Evolutionary conservation across 2,113 vertebrate species (phyloP).

Genomic region (rat (Rattus norvegicus)): GRCr8 NC_086026.1:124220001-124220500

Average conservation of each 20-base stretch:
- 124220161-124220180: background rate
- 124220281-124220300: background rate
- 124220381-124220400: background rate
- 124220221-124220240: background rate
- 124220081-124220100: slow-evolving; percentile 9
- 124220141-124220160: slow-evolving; percentile 41
- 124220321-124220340: background rate
- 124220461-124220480: background rate
- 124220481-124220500: background rate
- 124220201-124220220: slow-evolving; percentile 4
- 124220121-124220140: slow-evolving; percentile 45
- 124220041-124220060: background rate
- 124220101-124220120: background rate
- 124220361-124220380: background rate
- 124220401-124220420: background rate
- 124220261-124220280: background rate
- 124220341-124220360: background rate
- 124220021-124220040: background rate
- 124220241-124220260: background rate
- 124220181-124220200: slow-evolving; percentile 1
- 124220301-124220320: background rate
- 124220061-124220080: background rate
- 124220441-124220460: background rate
- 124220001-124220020: background rate
- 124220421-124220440: background rate